Evolutionary conservation across 2,113 vertebrate species (phyloP), one percentile per base, ranked within the genome.

Genomic region (Machaerirhynchus nigripectus): DNA sequence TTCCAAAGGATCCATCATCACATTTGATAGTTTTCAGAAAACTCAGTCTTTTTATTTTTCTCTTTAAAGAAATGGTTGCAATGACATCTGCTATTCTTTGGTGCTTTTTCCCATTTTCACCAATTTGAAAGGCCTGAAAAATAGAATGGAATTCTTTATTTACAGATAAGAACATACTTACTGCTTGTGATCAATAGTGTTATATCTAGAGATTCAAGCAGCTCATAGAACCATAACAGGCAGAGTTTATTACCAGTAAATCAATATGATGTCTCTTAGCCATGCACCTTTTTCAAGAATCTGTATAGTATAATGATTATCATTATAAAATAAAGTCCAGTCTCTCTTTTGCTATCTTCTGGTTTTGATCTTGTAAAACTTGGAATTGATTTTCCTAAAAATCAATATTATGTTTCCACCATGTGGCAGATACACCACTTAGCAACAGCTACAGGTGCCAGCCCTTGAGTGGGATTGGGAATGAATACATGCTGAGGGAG

Each of bases 231-330:
- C 74, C 40, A 39, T 77, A 95, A 94, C 76, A 95, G 73, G 21
- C 78, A 81, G 77, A 85, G 84, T 97, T 96, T 96, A 95, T 97
- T 97, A 83, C 84, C 92, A 90, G 90, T 95, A 95, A 97, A 97
- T 97, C 96, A 97, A 97, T 97, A 91, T 50, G 44, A 87, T 92
- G 60, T 61, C 95, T 76, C 75, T 96, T 87, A 94, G 60, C 46
- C n/a, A 84, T 88, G 76, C 67, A 92, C 95, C 90, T 93, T 74
- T 89, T 97, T 96, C 78, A 91, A 81, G 86, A 97, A 94, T 96
- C 85, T 92, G 81, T 96, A 92, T 68, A 94, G 87, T 82, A 64
- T 89, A 95, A 96, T 84, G 89, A 89, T 97, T 94, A 91, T 84
- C 81, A 87, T 95, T 97, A 84, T 93, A 94, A 83, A 96, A 96